Percentiles rank a stretch among this genome's conserved stretches.
Evolutionary conservation across 2,888 invertebrate species (phyloP).

Genomic region (Taenaris catops): DNA sequence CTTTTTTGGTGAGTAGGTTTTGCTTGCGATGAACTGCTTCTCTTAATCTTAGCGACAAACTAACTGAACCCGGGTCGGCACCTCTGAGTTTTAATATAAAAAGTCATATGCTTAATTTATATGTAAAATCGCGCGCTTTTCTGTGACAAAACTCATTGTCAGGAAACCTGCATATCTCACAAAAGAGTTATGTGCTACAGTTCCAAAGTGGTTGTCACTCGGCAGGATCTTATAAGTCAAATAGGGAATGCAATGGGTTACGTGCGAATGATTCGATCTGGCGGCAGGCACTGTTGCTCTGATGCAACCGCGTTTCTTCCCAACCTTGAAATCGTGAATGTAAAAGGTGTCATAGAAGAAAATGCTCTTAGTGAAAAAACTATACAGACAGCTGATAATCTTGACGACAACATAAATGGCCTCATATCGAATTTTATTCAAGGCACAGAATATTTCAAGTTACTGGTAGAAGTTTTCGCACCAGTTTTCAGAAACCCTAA

Average conservation of each 20-base stretch:
- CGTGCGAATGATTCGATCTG: constrained; percentile 95
- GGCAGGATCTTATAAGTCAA: constrained; percentile 94
- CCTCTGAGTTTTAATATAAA: too few relatives aligned
- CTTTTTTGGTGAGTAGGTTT: too few relatives aligned
- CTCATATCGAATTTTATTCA: constrained; percentile 91
- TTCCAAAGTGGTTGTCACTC: too few relatives aligned
- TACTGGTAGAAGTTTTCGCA: constrained; percentile 95
- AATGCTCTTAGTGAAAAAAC: constrained; percentile 81
- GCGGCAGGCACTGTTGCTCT: constrained; percentile 94
- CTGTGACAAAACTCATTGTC: too few relatives aligned
- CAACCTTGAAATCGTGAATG: constrained; percentile 84
- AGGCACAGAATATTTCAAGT: constrained; percentile 92
- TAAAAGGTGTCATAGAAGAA: constrained; percentile 82
- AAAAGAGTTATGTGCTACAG: too few relatives aligned
- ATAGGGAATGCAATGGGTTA: constrained; percentile 98
- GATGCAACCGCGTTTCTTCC: constrained; percentile 95
- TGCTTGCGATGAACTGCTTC: too few relatives aligned
- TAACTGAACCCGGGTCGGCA: too few relatives aligned
- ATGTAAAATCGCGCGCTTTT: too few relatives aligned
- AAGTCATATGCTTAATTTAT: too few relatives aligned
- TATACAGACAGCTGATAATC: constrained; percentile 83
- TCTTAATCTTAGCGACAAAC: too few relatives aligned
- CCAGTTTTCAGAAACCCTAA: constrained; percentile 92
- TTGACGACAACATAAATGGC: constrained; percentile 89
- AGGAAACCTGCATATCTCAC: too few relatives aligned